Evolutionary conservation across 1,140 invertebrate genomes (phyloP).

Genomic region (Drosophila pandora): DNA sequence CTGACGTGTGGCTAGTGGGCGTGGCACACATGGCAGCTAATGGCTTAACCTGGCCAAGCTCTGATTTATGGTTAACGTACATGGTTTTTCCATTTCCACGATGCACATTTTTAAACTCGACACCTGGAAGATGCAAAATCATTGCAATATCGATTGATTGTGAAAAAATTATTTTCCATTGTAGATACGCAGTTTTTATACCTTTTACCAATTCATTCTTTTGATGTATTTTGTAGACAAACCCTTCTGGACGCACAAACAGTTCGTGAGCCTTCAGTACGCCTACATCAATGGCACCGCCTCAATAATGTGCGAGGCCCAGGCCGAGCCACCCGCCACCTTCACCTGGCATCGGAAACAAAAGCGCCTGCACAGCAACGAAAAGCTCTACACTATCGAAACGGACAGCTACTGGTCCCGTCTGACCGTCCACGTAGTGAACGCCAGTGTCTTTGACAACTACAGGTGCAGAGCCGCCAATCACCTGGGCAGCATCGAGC

Average conservation of each 20-base stretch:
- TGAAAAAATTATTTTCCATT: background rate
- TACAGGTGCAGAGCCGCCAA: conserved; percentile 86
- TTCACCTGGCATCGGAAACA: conserved; percentile 85
- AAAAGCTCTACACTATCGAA: conserved; percentile 70
- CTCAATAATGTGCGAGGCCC: conserved; percentile 85
- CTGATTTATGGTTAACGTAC: conserved; percentile 62
- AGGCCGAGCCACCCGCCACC: conserved; percentile 85
- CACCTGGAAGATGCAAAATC: background rate
- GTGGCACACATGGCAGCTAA: conserved; percentile 65
- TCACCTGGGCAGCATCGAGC: conserved; percentile 84
- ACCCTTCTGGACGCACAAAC: conserved; percentile 79
- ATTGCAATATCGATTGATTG: background rate
- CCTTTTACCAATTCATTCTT: background rate
- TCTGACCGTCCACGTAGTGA: conserved; percentile 84
- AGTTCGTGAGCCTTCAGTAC: conserved; percentile 73
- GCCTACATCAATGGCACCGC: conserved; percentile 85
- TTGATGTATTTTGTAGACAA: conserved; percentile 77
- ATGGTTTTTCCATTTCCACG: conserved; percentile 53
- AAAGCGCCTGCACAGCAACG: conserved; percentile 74
- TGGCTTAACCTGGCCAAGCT: conserved; percentile 49
- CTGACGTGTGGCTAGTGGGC: conserved; percentile 28
- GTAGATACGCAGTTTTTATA: background rate
- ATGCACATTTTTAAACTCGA: conserved; percentile 12
- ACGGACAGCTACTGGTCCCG: conserved; percentile 78
- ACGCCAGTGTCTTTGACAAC: conserved; percentile 84